A percentile compares a stretch with the other conserved stretches of the same genome.
Conservation (phyloP, 1,140 invertebrate genomes). For the Sycophaga agraensis region DNA sequence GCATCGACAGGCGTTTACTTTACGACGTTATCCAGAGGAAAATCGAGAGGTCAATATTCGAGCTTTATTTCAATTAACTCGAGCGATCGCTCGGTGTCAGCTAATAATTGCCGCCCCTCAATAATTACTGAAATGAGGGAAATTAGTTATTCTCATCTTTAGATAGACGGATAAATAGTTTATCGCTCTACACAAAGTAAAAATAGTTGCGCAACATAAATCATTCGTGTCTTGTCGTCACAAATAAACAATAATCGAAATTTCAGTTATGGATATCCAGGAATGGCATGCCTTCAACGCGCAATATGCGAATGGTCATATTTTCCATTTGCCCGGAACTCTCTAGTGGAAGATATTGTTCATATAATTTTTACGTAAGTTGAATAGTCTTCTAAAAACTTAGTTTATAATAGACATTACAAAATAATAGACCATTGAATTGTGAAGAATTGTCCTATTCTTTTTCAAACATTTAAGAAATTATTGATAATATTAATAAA, state of each 20-base stretch:
- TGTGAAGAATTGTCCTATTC: neutral
- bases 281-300: slow-evolving; percentile 46
- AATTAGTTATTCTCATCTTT: too few species aligned
- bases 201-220: too few species aligned
- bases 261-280: slow-evolving; percentile 47
- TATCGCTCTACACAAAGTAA: too few species aligned
- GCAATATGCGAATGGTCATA: slow-evolving; percentile 52
- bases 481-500: too few species aligned
- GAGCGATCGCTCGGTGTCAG: too few species aligned
- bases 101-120: too few species aligned
- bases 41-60: slow-evolving; percentile 41
- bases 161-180: too few species aligned
- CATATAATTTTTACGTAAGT: slow-evolving; percentile 55
- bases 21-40: slow-evolving; percentile 47
- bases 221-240: too few species aligned
- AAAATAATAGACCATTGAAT: neutral
- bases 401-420: neutral
- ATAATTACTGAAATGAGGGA: too few species aligned
- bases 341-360: slow-evolving; percentile 53
- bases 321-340: slow-evolving; percentile 46
- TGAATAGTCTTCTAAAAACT: neutral
- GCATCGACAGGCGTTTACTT: slow-evolving; percentile 41
- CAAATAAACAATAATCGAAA: too few species aligned
- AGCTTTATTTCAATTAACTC: too few species aligned
- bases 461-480: too few species aligned